Evolutionary conservation across 2,888 invertebrate genomes (phyloP), one percentile per base, ranked within the genome.

Genomic region (Thereva unica): DNA sequence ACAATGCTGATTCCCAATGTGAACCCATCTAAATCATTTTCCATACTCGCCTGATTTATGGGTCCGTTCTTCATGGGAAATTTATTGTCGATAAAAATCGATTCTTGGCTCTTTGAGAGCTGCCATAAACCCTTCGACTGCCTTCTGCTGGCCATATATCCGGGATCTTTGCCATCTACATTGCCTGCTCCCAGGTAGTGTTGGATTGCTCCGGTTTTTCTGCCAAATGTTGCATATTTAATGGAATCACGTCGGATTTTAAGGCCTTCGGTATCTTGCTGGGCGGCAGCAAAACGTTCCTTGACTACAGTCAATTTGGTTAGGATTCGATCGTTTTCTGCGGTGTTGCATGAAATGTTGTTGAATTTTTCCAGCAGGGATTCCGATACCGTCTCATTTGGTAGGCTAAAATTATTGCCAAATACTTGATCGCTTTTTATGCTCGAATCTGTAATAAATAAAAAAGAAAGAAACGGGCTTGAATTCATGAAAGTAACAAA

Each of bases 301-400:
- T 73, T 72, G 5, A 69, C 52, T 45, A 72, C 69, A 42, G 63
- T 67, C 12, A 72, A 42, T 67, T 70, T 70, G 23, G 64, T 69
- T 44, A 73, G 65, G 9, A 72, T 68, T 52, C 73, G 61, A 64
- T 73, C 73, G 44, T 56, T 68, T 1, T 66, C 64, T 6, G 61
- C 53, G 42, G 40, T 68, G 65, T 67, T 64, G n/a, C 83, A 89
- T 6, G 89, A 89, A 79, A 90, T 84, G 73, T 87, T 87, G 75
- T 89, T 87, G 55, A 91, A 80, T 73, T 88, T 88, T 67, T 90
- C 89, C 74, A 87, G 83, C 42, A 91, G 78, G 1, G 90, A 89
- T 56, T 86, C 85, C 72, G 88, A 89, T 66, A 90, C 79, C 44
- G 84, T 84, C 64, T 73, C 73, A 59, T 73, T 83, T 82, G 67